Percentiles rank a stretch among this genome's conserved stretches.
phyloP scores from a whole-genome alignment of 2,113 vertebrate species.

The Machaerirhynchus nigripectus region DNA sequence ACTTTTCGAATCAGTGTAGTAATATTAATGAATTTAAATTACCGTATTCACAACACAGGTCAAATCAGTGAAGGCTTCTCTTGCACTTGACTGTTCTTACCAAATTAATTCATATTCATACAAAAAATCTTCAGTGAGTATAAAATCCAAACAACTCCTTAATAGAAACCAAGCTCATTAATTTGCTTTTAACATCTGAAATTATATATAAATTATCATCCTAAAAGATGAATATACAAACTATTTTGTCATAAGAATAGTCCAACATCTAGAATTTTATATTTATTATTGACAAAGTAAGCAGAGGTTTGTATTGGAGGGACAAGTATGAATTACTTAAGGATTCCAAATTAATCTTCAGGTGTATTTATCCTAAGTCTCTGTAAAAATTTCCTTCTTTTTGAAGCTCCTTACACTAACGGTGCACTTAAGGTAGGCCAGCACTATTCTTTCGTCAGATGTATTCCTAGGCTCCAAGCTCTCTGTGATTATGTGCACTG shows the following conservation, averaged over 20 bases:
- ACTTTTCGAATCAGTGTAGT: background rate
- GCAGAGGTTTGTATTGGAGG: background rate
- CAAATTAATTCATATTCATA: background rate
- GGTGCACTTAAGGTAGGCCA: background rate
- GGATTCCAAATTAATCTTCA: background rate
- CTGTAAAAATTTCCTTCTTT: background rate
- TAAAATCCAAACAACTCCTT: background rate
- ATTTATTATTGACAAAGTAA: background rate
- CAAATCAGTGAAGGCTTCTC: background rate
- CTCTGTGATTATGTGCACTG: background rate
- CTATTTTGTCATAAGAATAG: background rate
- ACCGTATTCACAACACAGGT: background rate
- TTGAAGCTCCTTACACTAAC: background rate
- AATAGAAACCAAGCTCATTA: background rate
- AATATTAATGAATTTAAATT: background rate
- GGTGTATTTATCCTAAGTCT: background rate
- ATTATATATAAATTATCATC: background rate
- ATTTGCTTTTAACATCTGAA: background rate
- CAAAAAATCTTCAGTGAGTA: background rate
- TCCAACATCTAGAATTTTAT: background rate
- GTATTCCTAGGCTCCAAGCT: background rate
- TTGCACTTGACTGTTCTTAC: background rate
- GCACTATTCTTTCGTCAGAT: background rate
- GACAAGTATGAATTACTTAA: background rate
- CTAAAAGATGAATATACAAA: background rate